Conservation (phyloP, 2,888 invertebrate genomes). For the Leptarthrus brevirostris region DNA sequence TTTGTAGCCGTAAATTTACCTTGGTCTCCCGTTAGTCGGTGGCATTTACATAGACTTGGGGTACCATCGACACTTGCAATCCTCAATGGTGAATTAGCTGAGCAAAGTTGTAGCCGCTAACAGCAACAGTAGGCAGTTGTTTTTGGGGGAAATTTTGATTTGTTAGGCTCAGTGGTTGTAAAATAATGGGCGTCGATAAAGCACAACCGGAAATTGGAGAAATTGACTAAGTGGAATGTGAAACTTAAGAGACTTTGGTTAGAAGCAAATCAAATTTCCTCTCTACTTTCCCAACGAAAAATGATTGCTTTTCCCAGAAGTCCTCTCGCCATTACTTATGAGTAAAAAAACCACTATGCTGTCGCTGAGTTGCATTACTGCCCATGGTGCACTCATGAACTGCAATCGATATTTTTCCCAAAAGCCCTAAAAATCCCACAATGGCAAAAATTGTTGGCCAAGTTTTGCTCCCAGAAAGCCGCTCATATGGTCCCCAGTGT, state of each 20-base stretch:
- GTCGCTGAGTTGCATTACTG: not conserved
- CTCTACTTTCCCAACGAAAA: not conserved
- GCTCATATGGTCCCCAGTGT: conserved; percentile 40
- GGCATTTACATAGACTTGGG: conserved; percentile 40
- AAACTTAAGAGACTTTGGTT: not conserved
- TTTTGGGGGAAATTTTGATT: conserved; percentile 31
- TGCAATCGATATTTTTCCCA: conserved; percentile 28
- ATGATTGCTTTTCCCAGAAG: conserved; percentile 18
- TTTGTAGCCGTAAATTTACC: conserved; percentile 45
- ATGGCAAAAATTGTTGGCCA: not conserved
- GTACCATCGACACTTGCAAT: conserved; percentile 14
- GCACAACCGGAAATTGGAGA: conserved; percentile 25
- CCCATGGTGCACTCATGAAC: not conserved
- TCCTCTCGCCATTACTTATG: not conserved
- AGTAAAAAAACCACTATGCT: not conserved
- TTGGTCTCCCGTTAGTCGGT: conserved; percentile 1
- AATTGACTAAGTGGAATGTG: conserved; percentile 18
- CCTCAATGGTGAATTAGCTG: conserved; percentile 13
- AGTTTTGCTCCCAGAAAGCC: conserved; percentile 14
- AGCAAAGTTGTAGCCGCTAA: conserved; percentile 14
- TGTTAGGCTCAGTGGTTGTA: conserved; percentile 33
- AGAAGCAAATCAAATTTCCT: conserved; percentile 36
- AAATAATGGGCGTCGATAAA: conserved; percentile 22
- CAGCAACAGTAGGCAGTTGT: conserved; percentile 32
- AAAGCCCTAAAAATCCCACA: not conserved